These are phyloP conservation scores for Rhimphoctona megacephalus DNA, from an alignment of 2,888 invertebrate genomes.

Conservation along the genomic window DNA sequence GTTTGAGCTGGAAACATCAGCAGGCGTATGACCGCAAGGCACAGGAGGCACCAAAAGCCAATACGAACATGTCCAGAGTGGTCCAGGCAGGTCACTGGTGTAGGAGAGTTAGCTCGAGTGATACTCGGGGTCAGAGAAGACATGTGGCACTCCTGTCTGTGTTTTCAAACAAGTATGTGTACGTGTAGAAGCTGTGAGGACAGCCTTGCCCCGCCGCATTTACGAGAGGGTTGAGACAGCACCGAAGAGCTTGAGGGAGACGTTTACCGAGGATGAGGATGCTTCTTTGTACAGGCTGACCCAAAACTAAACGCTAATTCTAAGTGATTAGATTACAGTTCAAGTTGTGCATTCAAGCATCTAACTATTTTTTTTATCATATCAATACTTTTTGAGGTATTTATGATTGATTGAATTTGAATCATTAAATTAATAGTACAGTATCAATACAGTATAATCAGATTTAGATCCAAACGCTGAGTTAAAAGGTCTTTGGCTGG, in stretches of 20 bases:
- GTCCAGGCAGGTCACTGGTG: constrained; percentile 40
- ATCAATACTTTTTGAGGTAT: background rate
- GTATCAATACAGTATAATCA: background rate
- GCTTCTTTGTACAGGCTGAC: constrained; percentile 1
- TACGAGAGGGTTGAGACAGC: constrained; percentile 43
- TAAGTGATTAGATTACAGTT: background rate
- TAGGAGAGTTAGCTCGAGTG: constrained; percentile 45
- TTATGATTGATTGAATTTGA: background rate
- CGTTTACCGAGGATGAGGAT: constrained; percentile 11
- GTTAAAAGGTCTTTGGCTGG: background rate
- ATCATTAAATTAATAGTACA: background rate
- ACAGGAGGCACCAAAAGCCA: constrained; percentile 57
- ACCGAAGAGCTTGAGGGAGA: constrained; percentile 38
- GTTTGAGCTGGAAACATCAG: constrained; percentile 46
- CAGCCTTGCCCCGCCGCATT: constrained; percentile 19
- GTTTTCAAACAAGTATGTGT: background rate
- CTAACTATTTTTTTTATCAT: background rate
- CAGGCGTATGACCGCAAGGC: constrained; percentile 58
- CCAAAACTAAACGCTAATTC: constrained; percentile 12
- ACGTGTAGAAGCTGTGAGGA: constrained; percentile 22
- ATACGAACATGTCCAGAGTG: constrained; percentile 61
- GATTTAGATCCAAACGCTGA: too few species aligned
- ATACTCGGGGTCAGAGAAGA: constrained; percentile 44
- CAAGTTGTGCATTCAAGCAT: background rate
- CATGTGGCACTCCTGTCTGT: constrained; percentile 28